Evolutionary conservation across 1,140 invertebrate genomes (phyloP).

Genomic region (Lordiphosa stackelbergi): DNA sequence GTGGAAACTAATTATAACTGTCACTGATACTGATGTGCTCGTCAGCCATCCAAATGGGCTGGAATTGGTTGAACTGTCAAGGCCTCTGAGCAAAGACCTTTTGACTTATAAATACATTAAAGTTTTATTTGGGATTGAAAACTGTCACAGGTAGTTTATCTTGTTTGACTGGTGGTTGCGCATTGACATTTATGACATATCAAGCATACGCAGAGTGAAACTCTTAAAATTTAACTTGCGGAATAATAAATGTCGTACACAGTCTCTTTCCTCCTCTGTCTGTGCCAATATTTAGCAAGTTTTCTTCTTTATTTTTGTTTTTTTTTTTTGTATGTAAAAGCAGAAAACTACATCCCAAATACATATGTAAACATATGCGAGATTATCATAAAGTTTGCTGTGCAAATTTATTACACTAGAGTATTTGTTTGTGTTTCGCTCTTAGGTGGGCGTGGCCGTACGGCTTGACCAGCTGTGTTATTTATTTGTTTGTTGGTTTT

Average conservation of each 20-base stretch:
- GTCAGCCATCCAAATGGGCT: too few species aligned
- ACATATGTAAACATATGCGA: conserved; percentile 10
- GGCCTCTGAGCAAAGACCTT: neutral
- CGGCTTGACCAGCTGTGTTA: conserved; percentile 8
- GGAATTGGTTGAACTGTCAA: conserved; percentile 1
- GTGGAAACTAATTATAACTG: conserved; percentile 8
- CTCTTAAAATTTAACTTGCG: conserved; percentile 3
- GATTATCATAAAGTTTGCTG: conserved; percentile 7
- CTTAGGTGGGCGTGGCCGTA: neutral
- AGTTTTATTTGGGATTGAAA: neutral
- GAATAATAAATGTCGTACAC: too few species aligned
- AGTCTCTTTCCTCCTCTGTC: neutral
- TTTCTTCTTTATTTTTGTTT: neutral
- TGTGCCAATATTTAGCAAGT: neutral
- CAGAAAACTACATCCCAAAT: neutral
- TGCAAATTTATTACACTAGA: conserved; percentile 8
- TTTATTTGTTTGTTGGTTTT: conserved; percentile 18
- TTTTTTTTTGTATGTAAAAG: conserved; percentile 1
- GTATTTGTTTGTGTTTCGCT: conserved; percentile 9
- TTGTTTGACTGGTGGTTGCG: neutral
- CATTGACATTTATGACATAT: conserved; percentile 1
- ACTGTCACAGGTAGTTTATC: conserved; percentile 7
- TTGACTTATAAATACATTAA: conserved; percentile 6
- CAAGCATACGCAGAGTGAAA: conserved; percentile 8
- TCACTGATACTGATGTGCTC: too few species aligned